These are phyloP conservation scores for Batillaria attramentaria DNA, from an alignment of 1,140 invertebrate species.

Conservation along the genomic window DNA sequence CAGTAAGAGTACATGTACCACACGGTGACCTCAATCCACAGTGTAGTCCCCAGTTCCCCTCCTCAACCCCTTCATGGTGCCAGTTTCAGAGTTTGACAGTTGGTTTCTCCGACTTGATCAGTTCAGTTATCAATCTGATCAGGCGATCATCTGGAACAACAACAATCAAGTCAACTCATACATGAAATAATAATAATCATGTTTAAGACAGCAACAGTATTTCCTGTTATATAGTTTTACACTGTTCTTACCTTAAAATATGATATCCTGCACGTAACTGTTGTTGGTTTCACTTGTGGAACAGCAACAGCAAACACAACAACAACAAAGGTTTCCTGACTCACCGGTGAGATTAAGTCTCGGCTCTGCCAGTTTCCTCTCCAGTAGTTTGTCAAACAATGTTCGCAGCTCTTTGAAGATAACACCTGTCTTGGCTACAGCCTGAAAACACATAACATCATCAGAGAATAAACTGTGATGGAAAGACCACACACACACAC, in stretches of 20 bases:
- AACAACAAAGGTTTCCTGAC: not conserved
- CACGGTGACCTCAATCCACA: not conserved
- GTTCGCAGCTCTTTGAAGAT: constrained; percentile 64
- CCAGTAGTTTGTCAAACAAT: constrained; percentile 56
- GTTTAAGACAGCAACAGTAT: not conserved
- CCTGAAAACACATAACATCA: constrained; percentile 40
- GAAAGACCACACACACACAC: not conserved
- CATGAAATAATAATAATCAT: not conserved
- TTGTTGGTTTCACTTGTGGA: not conserved
- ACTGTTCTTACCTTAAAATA: not conserved
- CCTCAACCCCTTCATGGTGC: not conserved
- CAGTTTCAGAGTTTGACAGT: not conserved
- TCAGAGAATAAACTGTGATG: not conserved
- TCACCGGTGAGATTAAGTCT: constrained; percentile 52
- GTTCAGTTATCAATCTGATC: constrained; percentile 37
- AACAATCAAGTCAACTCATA: not conserved
- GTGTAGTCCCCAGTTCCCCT: too few relatives aligned
- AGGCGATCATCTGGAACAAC: constrained; percentile 37
- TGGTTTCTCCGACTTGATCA: constrained; percentile 38
- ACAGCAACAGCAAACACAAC: not conserved
- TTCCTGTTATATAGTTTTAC: not conserved
- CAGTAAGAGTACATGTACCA: too few relatives aligned
- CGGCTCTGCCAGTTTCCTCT: constrained; percentile 62
- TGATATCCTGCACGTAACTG: not conserved
- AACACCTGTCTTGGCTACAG: constrained; percentile 65